Conservation (phyloP, 2,888 invertebrate species). For the Steromphala cineraria region DNA sequence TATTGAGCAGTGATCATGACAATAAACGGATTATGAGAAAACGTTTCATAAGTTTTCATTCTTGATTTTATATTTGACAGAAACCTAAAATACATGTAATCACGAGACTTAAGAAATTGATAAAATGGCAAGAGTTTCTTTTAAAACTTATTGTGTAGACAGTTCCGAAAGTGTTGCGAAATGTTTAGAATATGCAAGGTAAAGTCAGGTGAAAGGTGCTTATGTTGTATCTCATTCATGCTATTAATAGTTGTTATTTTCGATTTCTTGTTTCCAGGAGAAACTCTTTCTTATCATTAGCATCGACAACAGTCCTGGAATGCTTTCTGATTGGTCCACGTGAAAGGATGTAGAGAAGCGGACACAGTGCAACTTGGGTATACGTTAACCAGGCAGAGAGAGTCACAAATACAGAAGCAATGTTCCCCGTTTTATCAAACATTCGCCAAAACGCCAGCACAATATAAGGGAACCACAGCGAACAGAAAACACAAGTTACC, state of each 20-base stretch:
- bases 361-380: constrained; percentile 63
- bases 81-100: too few species aligned
- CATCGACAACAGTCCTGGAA: constrained; percentile 24
- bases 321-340: constrained; percentile 28
- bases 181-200: too few species aligned
- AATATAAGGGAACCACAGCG: constrained; percentile 64
- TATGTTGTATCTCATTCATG: too few species aligned
- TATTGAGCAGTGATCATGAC: too few species aligned
- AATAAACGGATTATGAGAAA: too few species aligned
- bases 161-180: too few species aligned
- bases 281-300: constrained; percentile 40
- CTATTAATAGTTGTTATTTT: background rate
- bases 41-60: too few species aligned
- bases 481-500: constrained; percentile 54
- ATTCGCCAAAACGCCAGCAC: constrained; percentile 59
- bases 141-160: too few species aligned
- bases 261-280: constrained; percentile 38
- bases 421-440: constrained; percentile 42
- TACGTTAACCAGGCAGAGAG: constrained; percentile 64
- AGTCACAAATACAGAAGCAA: constrained; percentile 49
- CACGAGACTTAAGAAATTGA: too few species aligned
- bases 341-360: constrained; percentile 55
- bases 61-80: too few species aligned
- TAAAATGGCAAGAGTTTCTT: too few species aligned
- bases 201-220: too few species aligned